Conservation (phyloP, 2,113 vertebrate species). For the Apistogramma diplotaenia region DNA sequence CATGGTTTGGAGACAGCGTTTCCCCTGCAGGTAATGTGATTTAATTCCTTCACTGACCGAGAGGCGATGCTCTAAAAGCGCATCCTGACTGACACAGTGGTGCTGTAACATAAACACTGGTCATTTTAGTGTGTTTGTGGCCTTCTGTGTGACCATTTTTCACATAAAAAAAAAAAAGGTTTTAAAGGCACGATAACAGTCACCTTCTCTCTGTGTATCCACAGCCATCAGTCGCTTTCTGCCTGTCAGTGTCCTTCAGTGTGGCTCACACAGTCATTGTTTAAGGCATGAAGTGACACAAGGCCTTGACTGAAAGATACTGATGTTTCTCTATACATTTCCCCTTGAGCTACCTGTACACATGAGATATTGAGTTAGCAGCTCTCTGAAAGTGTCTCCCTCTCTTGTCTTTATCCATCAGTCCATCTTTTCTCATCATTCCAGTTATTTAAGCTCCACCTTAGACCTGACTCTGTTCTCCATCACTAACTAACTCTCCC, state of each 20-base stretch:
- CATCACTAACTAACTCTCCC: slow-evolving; percentile 3
- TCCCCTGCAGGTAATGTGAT: neutral
- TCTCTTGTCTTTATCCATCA: neutral
- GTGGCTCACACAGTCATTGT: slow-evolving; percentile 11
- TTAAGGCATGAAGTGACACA: slow-evolving; percentile 41
- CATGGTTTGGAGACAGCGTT: too few species aligned
- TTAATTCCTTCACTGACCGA: slow-evolving; percentile 9
- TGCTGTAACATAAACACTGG: neutral
- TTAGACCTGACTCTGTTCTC: neutral
- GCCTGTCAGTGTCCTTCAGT: slow-evolving; percentile 26
- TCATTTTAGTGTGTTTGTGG: neutral
- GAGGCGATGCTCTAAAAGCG: slow-evolving; percentile 23
- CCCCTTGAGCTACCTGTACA: neutral
- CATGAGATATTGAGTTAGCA: slow-evolving; percentile 26
- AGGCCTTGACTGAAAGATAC: slow-evolving; percentile 33
- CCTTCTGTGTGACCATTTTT: neutral
- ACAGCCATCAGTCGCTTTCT: slow-evolving; percentile 1
- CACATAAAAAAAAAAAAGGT: too few species aligned
- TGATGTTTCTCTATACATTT: slow-evolving; percentile 26
- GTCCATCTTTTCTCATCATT: slow-evolving; percentile 12
- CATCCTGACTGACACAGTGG: neutral
- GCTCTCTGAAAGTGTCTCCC: slow-evolving; percentile 7
- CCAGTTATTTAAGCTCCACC: neutral
- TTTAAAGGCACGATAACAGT: neutral
- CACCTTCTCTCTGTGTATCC: neutral